Conservation (phyloP, 2,888 invertebrate genomes). For the Tachina grossa region DNA sequence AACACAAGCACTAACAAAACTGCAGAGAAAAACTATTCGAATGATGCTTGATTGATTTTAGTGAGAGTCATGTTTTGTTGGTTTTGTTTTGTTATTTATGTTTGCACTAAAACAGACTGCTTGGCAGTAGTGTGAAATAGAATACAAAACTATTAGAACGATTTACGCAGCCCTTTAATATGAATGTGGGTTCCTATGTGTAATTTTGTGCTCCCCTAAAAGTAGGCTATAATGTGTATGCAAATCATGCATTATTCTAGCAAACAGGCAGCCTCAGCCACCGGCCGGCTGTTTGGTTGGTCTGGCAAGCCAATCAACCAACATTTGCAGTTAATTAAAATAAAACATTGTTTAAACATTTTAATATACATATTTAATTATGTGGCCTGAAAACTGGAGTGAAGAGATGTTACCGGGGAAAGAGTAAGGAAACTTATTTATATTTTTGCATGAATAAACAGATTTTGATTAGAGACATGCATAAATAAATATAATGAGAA, state of each 20-base stretch:
- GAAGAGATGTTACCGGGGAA: neutral
- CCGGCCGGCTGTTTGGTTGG: neutral
- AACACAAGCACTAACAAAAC: no score
- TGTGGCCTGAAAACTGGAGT: neutral
- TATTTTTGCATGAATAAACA: neutral
- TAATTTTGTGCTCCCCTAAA: slow-evolving; percentile 27
- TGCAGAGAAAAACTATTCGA: no score
- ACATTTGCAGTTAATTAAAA: slow-evolving; percentile 64
- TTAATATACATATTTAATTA: slow-evolving; percentile 13
- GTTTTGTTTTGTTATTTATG: no score
- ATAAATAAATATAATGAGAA: neutral
- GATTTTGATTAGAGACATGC: neutral
- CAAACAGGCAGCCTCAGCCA: neutral
- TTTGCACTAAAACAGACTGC: no score
- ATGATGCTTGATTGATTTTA: no score
- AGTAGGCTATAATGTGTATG: slow-evolving; percentile 43
- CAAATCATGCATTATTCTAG: neutral
- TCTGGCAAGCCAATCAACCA: slow-evolving; percentile 43
- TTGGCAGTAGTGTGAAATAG: no score
- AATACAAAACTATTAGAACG: no score
- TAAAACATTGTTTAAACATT: slow-evolving; percentile 37
- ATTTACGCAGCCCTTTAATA: no score
- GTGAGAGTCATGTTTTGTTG: no score
- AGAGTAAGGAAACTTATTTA: neutral
- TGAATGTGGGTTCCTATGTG: no score